phyloP scores from a whole-genome alignment of 2,113 vertebrate genomes.

The Hippocampus zosterae region DNA sequence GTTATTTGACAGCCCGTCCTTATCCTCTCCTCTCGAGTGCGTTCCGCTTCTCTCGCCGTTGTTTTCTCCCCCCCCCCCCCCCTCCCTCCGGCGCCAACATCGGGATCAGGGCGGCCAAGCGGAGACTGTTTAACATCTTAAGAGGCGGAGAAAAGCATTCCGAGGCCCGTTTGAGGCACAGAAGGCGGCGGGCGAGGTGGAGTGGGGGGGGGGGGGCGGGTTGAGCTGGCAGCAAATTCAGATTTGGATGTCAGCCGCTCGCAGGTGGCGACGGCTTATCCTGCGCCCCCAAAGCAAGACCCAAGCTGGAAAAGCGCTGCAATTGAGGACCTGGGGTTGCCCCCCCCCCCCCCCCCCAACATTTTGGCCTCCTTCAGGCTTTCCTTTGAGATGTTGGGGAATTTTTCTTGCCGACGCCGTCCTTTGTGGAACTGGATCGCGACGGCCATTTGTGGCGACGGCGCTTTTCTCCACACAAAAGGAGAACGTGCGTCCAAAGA shows the following conservation, averaged over 20 bases:
- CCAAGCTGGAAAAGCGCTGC: background rate
- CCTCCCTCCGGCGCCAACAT: too few species aligned
- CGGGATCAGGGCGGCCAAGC: constrained; percentile 55
- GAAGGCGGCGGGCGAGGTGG: background rate
- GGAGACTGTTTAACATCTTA: constrained; percentile 53
- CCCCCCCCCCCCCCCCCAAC: too few species aligned
- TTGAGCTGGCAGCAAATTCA: background rate
- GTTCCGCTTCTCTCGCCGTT: constrained; percentile 33
- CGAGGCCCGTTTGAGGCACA: background rate
- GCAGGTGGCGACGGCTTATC: background rate
- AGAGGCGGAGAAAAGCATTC: constrained; percentile 46
- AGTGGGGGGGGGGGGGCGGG: background rate
- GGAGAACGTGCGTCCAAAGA: background rate
- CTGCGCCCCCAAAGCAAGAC: background rate
- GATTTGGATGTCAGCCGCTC: background rate
- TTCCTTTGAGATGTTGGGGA: too few species aligned
- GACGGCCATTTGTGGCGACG: too few species aligned
- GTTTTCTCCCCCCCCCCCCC: constrained; percentile 21
- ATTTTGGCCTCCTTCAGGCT: too few species aligned
- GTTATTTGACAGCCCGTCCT: constrained; percentile 56
- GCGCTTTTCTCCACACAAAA: background rate
- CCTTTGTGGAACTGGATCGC: too few species aligned
- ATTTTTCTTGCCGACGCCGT: too few species aligned
- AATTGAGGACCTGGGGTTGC: too few species aligned
- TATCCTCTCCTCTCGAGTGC: constrained; percentile 56